These are phyloP conservation scores for Sebastes goodei DNA, from an alignment of 2,797 vertebrate species.

Conservation along the genomic window DNA sequence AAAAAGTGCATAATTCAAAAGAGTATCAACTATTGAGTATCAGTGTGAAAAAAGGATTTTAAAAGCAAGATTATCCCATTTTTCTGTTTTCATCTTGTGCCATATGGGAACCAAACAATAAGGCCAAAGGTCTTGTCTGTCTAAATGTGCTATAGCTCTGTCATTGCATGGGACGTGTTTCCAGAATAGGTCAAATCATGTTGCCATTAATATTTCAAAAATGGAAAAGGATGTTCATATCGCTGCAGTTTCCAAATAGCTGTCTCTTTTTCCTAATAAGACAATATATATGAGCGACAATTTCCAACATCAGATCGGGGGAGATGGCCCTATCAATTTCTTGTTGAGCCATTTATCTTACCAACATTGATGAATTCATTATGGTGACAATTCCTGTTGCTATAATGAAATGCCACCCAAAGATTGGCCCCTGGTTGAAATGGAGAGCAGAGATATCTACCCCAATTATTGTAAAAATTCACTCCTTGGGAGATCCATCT, in stretches of 20 bases:
- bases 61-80: conserved; percentile 33
- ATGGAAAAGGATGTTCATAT: conserved; percentile 89
- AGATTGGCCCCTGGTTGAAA: conserved; percentile 83
- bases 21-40: neutral
- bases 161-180: conserved; percentile 56
- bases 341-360: conserved; percentile 90
- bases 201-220: conserved; percentile 91
- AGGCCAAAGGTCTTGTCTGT: conserved; percentile 63
- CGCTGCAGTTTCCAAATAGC: conserved; percentile 77
- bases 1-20: neutral
- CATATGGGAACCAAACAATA: conserved; percentile 42
- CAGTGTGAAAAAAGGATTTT: conserved; percentile 23
- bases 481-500: conserved; percentile 77
- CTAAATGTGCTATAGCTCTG: conserved; percentile 52
- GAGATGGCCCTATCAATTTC: conserved; percentile 87
- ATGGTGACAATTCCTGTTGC: conserved; percentile 85
- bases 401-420: conserved; percentile 90
- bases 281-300: conserved; percentile 88
- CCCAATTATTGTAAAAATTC: conserved; percentile 85
- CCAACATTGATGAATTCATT: conserved; percentile 92
- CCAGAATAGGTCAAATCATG: conserved; percentile 86
- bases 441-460: conserved; percentile 82
- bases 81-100: conserved; percentile 45
- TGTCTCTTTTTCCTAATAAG: conserved; percentile 85
- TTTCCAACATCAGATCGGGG: conserved; percentile 84